Base-by-base conservation (phyloP, 2,113 vertebrate species). In the Telmatochromis sp. region DNA sequence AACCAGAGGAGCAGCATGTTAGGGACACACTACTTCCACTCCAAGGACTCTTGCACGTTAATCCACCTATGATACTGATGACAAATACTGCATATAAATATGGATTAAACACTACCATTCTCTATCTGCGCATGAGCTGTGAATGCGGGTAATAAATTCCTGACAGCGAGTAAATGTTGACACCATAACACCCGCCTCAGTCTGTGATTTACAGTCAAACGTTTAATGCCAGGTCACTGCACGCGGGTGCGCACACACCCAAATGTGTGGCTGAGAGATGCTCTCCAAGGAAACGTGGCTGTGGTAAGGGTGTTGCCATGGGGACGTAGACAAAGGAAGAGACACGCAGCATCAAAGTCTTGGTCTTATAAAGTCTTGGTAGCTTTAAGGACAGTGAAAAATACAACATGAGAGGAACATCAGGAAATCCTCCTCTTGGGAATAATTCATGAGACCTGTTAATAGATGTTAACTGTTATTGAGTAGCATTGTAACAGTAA, bases 261-360 rank as follows among this genome's bases (percentile, higher is more conserved):
- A 23, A 28, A 45, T 13, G 13, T 33, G 28, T 35, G 33, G 54
- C 42, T 23, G 4, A 17, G 15, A 26, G 7, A 42, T 13, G 28
- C n/a, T 55, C 88, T 71, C 94, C 84, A 91, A 92, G 87, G 93
- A 51, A 89, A 93, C 75, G 45, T 57, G 51, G 42, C 94, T 79
- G 88, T 91, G 87, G 94, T 63, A 92, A 95, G 91, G 11, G 65
- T 58, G 90, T 94, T 95, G 82, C 90, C 71, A 91, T 65, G 84
- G 87, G 58, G 42, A 84, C 33, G 5, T 14, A 60, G 90, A 85
- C 71, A 82, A 82, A 80, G 35, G 73, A 58, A 47, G 58, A 71
- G 23, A 75, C 55, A 42, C 21, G 5, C 47, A 50, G 23, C 71
- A 50, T 78, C 42, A 31, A 4, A 31, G 23, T 31, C 15, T 31